Conservation (phyloP, 2,888 invertebrate genomes). For the Mesorhabditis sp. region DNA sequence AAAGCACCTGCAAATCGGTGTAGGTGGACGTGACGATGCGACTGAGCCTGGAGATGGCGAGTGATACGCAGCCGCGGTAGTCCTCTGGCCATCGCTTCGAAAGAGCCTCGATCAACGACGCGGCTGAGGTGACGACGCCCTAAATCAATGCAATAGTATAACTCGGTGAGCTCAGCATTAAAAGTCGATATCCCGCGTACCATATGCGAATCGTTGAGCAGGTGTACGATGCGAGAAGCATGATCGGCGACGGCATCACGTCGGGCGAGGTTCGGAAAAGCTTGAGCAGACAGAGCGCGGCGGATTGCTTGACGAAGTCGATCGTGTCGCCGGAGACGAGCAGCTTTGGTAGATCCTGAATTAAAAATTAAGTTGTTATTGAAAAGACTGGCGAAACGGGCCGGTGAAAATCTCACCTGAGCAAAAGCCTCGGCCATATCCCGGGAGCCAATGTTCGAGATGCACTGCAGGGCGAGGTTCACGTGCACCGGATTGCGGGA, state of each 20-base stretch:
- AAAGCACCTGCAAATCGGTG: constrained; percentile 75
- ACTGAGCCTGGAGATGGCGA: constrained; percentile 87
- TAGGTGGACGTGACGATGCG: constrained; percentile 97
- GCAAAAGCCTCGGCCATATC: constrained; percentile 99
- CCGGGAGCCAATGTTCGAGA: constrained; percentile 97
- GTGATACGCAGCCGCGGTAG: constrained; percentile 95
- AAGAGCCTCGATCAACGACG: constrained; percentile 92
- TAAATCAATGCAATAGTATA: constrained; percentile 29
- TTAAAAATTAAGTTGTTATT: not conserved
- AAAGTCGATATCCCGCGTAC: constrained; percentile 41
- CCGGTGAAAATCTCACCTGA: not conserved
- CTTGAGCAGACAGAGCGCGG: constrained; percentile 89
- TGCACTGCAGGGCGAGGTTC: constrained; percentile 95
- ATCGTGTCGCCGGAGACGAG: constrained; percentile 96
- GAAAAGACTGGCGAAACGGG: not conserved
- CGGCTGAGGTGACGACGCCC: constrained; percentile 97
- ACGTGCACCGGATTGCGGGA: constrained; percentile 89
- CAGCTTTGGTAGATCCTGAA: constrained; percentile 90
- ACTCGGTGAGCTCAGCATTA: not conserved
- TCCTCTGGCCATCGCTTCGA: constrained; percentile 98
- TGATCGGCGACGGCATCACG: constrained; percentile 86
- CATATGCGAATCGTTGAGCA: constrained; percentile 97
- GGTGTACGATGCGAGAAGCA: constrained; percentile 96
- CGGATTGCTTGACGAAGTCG: constrained; percentile 98
- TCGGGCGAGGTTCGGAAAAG: constrained; percentile 91